A percentile compares a stretch with the other conserved stretches of the same genome.
phyloP scores from a whole-genome alignment of 2,797 vertebrate species.

The Pachyuromys duprasi region DNA sequence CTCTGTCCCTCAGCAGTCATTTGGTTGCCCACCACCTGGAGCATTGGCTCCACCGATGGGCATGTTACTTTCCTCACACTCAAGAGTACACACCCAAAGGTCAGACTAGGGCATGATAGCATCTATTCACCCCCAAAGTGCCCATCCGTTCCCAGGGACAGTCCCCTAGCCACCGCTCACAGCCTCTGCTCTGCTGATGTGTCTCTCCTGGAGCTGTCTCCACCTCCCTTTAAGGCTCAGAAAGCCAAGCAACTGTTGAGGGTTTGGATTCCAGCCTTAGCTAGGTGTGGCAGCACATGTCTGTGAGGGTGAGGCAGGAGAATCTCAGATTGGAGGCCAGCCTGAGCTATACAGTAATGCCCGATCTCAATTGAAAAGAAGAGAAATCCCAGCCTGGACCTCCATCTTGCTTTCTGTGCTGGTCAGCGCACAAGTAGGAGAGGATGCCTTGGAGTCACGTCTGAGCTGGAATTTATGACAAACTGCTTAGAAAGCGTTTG shows the following conservation, averaged over 20 bases:
- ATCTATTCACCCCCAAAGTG: not conserved
- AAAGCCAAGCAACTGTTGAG: accelerated
- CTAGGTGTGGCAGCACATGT: not conserved
- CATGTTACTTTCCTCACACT: not conserved
- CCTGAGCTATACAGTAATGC: no score
- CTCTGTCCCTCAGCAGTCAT: not conserved
- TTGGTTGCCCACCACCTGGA: not conserved
- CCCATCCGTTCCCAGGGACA: not conserved
- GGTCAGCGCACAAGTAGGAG: accelerated
- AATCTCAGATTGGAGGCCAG: not conserved
- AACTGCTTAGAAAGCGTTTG: accelerated
- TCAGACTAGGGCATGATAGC: no score
- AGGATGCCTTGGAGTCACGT: no score
- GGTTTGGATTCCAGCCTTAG: no score
- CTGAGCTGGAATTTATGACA: accelerated
- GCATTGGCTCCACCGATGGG: accelerated
- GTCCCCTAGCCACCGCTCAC: not conserved
- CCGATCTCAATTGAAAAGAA: not conserved
- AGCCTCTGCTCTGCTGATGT: not conserved
- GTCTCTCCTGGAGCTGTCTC: not conserved
- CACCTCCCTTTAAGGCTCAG: not conserved
- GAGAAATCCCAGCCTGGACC: not conserved
- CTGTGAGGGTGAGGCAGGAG: not conserved
- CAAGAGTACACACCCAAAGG: not conserved
- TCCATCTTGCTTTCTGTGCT: not conserved